phyloP scores from a whole-genome alignment of 2,113 vertebrate species.

The Rafetus swinhoei region DNA sequence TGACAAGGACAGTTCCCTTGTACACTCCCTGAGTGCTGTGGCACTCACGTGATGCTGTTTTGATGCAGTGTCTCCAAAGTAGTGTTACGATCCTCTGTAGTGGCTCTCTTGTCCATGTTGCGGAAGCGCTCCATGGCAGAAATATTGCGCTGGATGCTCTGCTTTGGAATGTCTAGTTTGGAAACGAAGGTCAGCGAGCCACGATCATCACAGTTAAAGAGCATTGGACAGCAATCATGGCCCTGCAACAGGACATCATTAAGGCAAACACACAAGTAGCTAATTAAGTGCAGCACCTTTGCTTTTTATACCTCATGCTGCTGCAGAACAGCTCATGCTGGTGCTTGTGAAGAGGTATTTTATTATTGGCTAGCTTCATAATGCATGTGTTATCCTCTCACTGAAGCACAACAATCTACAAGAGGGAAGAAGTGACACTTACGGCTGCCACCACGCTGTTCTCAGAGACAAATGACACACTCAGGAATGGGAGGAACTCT shows the following conservation, averaged over 20 bases:
- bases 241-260: slow-evolving; percentile 78
- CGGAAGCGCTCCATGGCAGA: slow-evolving; percentile 99
- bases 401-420: not conserved
- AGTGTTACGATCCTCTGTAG: slow-evolving; percentile 95
- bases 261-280: not conserved
- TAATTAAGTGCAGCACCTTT: not conserved
- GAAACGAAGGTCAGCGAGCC: slow-evolving; percentile 92
- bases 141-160: slow-evolving; percentile 98
- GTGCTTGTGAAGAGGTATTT: not conserved
- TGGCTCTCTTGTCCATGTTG: slow-evolving; percentile 99
- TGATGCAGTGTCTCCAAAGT: slow-evolving; percentile 97
- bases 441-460: slow-evolving; percentile 97
- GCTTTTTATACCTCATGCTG: not conserved
- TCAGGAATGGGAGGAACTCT: slow-evolving; percentile 97
- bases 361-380: not conserved
- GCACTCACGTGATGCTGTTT: slow-evolving; percentile 98
- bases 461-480: slow-evolving; percentile 95
- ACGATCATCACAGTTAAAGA: slow-evolving; percentile 94
- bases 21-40: accelerated
- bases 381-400: not conserved
- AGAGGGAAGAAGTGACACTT: slow-evolving; percentile 73
- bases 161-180: slow-evolving; percentile 97
- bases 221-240: slow-evolving; percentile 98
- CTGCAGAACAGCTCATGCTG: not conserved
- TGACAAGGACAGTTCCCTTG: not conserved